These are phyloP conservation scores for Hystrix brachyura DNA, from an alignment of 2,113 vertebrate species.

Conservation along the genomic window DNA sequence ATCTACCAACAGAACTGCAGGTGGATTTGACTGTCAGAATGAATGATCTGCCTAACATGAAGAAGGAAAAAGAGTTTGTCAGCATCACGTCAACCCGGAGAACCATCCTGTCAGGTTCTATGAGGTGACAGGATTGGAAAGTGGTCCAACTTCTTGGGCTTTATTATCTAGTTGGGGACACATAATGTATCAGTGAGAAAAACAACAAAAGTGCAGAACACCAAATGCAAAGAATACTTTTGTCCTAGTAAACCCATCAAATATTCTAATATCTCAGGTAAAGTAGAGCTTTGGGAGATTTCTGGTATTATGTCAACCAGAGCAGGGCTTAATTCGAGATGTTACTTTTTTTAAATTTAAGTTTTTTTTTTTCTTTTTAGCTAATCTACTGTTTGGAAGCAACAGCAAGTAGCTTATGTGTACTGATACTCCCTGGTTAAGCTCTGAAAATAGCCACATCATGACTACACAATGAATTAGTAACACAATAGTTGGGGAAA, in stretches of 20 bases:
- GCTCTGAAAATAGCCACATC: background rate
- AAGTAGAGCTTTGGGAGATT: background rate
- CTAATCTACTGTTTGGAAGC: background rate
- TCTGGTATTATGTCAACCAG: background rate
- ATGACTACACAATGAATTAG: background rate
- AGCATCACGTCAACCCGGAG: background rate
- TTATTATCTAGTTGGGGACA: background rate
- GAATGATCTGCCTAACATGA: background rate
- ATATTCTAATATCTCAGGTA: background rate
- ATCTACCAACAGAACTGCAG: background rate
- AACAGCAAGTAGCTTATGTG: background rate
- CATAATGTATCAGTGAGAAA: accelerated
- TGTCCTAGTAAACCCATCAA: accelerated
- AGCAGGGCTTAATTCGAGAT: background rate
- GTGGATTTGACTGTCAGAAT: background rate
- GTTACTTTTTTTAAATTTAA: background rate
- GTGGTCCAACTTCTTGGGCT: background rate
- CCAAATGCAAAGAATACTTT: too few species aligned
- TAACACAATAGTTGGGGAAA: background rate
- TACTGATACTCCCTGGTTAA: background rate
- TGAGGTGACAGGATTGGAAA: background rate
- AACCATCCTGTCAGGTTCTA: too few species aligned
- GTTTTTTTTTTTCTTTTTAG: background rate
- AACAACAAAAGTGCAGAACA: background rate
- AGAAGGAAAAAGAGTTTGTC: background rate